Conservation (phyloP, 2,888 invertebrate genomes). For the Rhopalosiphum nymphaeae region DNA sequence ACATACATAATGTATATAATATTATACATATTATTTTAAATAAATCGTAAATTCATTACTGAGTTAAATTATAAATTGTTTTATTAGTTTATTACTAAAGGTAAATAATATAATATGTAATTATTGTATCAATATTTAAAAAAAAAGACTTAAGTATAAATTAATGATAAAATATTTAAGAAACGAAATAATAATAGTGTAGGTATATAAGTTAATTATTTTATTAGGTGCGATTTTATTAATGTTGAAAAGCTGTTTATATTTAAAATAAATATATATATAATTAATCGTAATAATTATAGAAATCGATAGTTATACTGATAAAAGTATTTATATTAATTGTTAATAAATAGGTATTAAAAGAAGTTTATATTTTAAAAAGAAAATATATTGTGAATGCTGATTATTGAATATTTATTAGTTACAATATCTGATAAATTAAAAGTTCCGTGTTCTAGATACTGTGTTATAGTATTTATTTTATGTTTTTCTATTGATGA, state of each 20-base stretch:
- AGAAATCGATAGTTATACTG: neutral
- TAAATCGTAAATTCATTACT: neutral
- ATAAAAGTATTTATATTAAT: neutral
- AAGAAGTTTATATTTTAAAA: neutral
- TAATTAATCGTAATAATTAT: neutral
- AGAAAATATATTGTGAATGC: neutral
- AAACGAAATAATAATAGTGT: neutral
- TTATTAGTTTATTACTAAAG: neutral
- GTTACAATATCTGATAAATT: neutral
- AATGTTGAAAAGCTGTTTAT: neutral
- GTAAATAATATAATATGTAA: neutral
- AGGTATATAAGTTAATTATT: neutral
- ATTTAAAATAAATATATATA: neutral
- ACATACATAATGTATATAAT: neutral
- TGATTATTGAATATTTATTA: neutral
- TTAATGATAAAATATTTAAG: neutral
- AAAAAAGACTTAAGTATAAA: neutral
- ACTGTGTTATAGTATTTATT: neutral
- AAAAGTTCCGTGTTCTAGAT: neutral
- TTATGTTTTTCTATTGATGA: neutral
- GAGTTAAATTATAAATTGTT: neutral
- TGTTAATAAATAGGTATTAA: neutral
- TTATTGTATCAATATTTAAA: neutral
- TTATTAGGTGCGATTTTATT: neutral
- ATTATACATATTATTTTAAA: neutral